Conservation (phyloP, 2,797 vertebrate genomes). For the Lithobates pipiens region DNA sequence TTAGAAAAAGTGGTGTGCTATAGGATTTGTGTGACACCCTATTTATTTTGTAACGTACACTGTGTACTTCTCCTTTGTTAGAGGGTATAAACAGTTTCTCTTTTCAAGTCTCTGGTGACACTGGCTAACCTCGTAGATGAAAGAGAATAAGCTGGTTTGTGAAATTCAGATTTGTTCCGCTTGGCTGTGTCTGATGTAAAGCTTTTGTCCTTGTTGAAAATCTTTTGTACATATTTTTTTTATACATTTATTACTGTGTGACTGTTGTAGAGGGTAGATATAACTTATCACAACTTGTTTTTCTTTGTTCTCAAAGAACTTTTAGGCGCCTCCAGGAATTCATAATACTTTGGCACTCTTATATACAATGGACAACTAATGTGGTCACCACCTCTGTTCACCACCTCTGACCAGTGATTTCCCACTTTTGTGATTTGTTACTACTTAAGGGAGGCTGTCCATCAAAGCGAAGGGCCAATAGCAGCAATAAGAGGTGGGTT, state of each 20-base stretch:
- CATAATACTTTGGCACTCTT: no score
- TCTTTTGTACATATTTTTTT: not conserved
- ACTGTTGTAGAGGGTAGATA: no score
- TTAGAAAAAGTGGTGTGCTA: constrained; percentile 24
- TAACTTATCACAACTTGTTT: no score
- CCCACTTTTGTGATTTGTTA: no score
- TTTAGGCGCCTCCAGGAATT: no score
- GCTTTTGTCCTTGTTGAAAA: constrained; percentile 6
- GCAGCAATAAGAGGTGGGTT: no score
- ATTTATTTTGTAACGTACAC: constrained; percentile 57
- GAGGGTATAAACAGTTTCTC: constrained; percentile 54
- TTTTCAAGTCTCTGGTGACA: constrained; percentile 50
- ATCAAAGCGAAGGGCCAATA: no score
- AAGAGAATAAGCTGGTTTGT: constrained; percentile 38
- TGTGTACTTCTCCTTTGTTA: constrained; percentile 47
- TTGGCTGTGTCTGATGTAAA: constrained; percentile 33
- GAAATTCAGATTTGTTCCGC: constrained; percentile 40
- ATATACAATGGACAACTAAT: no score
- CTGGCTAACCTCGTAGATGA: constrained; percentile 45
- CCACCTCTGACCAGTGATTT: no score
- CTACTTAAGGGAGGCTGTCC: no score
- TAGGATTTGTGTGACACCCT: constrained; percentile 51
- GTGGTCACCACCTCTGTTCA: no score
- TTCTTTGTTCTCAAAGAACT: no score
- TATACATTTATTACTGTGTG: constrained; percentile 13